Base-by-base conservation (phyloP, 2,888 invertebrate genomes). In the Augiades crinisus region DNA sequence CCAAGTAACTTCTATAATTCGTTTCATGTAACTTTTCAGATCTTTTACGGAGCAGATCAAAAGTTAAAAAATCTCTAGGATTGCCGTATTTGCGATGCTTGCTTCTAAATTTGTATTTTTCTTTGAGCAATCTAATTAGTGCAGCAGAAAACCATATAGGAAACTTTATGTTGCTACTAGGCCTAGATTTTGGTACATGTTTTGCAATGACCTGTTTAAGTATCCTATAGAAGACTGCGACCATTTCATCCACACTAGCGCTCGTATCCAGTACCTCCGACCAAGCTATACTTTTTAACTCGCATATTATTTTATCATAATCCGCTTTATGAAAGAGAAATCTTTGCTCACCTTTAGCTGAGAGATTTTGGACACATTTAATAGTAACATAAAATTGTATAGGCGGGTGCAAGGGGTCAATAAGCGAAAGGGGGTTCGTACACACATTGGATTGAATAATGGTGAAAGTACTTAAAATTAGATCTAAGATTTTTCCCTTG, bases 1-100 rank as follows among this genome's bases (percentile, higher is more conserved):
- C n/a, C n/a, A n/a, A n/a, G n/a, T n/a, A n/a, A n/a, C n/a, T n/a
- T n/a, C n/a, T n/a, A n/a, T n/a, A n/a, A n/a, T n/a, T n/a, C n/a
- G n/a, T n/a, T n/a, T n/a, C n/a, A n/a, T n/a, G n/a, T n/a, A n/a
- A n/a, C n/a, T n/a, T n/a, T n/a, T n/a, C n/a, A n/a, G n/a, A n/a
- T 44, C 43, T 34, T 12, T 27, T n/a, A 6, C 40, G 47, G 2
- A 57, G 31, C 14, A 30, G 10, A 14, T 54, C 12, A 36, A 49
- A 50, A 1, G 58, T 19, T 6, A 51, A 4, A 0, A 37, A 17
- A 22, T 61, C 61, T 1, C 55, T 27, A 0, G 61, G 59, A 7
- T 60, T 61, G 5, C 55, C 58, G 17, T 55, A 59, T 22, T 54
- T 56, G 4, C 52, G 47, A 14, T 54, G 27, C 47, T 52, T 45